These are phyloP conservation scores for Lasaia peninsularis DNA, from an alignment of 1,140 invertebrate genomes.

Conservation along the genomic window DNA sequence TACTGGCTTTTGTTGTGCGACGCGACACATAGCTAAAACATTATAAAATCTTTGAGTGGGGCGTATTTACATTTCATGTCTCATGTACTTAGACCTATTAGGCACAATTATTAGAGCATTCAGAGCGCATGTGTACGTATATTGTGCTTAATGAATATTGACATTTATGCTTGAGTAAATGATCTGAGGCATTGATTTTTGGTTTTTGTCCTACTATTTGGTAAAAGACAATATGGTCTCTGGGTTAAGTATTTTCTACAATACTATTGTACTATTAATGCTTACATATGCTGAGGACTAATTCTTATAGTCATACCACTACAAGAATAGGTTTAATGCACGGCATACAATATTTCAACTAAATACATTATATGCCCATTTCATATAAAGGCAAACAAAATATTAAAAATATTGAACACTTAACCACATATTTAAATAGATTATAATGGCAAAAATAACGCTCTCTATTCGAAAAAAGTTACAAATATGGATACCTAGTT, in stretches of 20 bases:
- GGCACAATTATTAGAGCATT: constrained; percentile 28
- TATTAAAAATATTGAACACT: too few relatives aligned
- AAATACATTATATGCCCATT: too few relatives aligned
- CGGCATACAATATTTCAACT: too few relatives aligned
- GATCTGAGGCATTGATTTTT: constrained; percentile 6
- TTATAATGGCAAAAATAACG: too few relatives aligned
- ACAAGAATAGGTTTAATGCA: too few relatives aligned
- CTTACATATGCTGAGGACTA: neutral
- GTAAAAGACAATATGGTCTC: constrained; percentile 1
- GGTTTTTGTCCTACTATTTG: constrained; percentile 9
- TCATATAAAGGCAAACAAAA: too few relatives aligned
- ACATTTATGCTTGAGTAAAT: constrained; percentile 1
- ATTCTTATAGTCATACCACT: too few relatives aligned
- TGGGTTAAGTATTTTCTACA: neutral
- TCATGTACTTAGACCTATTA: constrained; percentile 26
- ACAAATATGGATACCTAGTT: too few relatives aligned
- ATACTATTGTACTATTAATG: neutral
- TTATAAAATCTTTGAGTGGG: constrained; percentile 30
- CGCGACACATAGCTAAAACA: constrained; percentile 7
- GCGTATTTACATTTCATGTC: constrained; percentile 28
- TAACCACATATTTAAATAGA: too few relatives aligned
- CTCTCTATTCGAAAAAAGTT: too few relatives aligned
- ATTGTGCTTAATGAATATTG: constrained; percentile 12
- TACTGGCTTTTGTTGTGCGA: constrained; percentile 53
- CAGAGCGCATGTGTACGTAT: constrained; percentile 8